Conservation (phyloP, 1,140 invertebrate genomes). For the Drosophila serrata region DNA sequence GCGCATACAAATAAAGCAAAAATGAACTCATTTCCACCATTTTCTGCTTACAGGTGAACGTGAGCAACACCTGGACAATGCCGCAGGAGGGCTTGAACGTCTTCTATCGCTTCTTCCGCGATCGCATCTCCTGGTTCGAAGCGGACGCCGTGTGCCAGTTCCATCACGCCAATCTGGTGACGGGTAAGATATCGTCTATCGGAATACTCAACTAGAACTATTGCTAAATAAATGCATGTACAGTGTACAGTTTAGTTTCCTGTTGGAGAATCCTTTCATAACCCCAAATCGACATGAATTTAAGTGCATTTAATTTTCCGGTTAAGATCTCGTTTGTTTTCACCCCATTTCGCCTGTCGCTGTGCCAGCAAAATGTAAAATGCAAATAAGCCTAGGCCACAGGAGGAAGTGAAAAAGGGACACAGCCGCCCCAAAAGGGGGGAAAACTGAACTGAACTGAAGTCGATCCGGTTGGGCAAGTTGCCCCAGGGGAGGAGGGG, state of each 20-base stretch:
- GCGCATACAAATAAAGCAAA: slow-evolving; percentile 49
- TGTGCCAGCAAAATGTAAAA: slow-evolving; percentile 56
- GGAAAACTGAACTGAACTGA: too few species aligned
- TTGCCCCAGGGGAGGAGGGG: not conserved
- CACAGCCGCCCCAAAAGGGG: not conserved
- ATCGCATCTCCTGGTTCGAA: slow-evolving; percentile 92
- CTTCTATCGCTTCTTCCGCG: slow-evolving; percentile 92
- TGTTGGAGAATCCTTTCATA: not conserved
- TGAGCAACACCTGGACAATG: slow-evolving; percentile 91
- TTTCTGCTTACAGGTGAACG: slow-evolving; percentile 88
- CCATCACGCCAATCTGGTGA: slow-evolving; percentile 91
- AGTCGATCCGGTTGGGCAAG: slow-evolving; percentile 3
- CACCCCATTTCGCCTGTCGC: not conserved
- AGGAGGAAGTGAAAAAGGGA: not conserved
- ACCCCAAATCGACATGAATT: slow-evolving; percentile 2
- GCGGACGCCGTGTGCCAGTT: slow-evolving; percentile 92
- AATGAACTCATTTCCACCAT: slow-evolving; percentile 1
- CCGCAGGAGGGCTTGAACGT: slow-evolving; percentile 91
- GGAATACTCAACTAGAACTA: too few species aligned
- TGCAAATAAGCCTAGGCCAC: slow-evolving; percentile 68
- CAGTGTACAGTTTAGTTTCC: too few species aligned
- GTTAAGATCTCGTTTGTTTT: slow-evolving; percentile 1
- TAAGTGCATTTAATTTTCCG: slow-evolving; percentile 1
- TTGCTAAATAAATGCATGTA: too few species aligned
- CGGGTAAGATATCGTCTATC: slow-evolving; percentile 86